Evolutionary conservation across 2,888 invertebrate species (phyloP), one percentile per base, ranked within the genome.

Genomic region (Pyrochroa serraticornis): DNA sequence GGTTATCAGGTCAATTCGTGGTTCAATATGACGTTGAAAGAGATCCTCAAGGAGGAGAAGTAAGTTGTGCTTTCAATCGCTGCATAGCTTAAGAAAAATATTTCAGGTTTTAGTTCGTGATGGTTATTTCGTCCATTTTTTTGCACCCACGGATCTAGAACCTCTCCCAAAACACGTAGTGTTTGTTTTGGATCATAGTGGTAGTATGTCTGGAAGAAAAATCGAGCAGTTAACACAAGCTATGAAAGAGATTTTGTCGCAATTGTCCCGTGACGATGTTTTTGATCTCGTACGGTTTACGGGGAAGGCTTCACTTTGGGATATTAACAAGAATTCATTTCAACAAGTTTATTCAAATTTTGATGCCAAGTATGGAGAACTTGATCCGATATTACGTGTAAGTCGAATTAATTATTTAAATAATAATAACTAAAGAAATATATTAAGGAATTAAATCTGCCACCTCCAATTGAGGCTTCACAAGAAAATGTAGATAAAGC

Each of bases 11-110:
- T 0, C 85, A 87, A 69, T 85, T 88, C 62, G 82, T 86, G 3
- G 84, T 88, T 22, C 84, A 85, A 66, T 89, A 88, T 73, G 87
- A 89, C 62, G 85, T 88, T 0, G 82, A 84, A 10, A 79, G 85
- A 1, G 77, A 81, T 68, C 76, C 81, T 1, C 77, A 81, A 55
- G 82, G 83, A 30, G 87, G 87, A 10, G 83, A 86, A 75, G 80
- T 85, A 47, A 3, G n/a, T 41, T 22, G 1, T 38, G 7, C 1
- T 22, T 32, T 10, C n/a, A 32, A 2, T 9, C 12, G 5, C 9
- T 3, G 14, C 2, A 1, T 2, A 38, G 1, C 5, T n/a, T 7
- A 8, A 2, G 7, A 14, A 41, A 13, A 30, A 5, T 13, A 7
- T 51, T 37, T 42, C 42, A 62, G 62, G 39, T 62, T 34, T 34